phyloP scores from a whole-genome alignment of 2,797 vertebrate genomes.

The Phyllotis vaccarum region DNA sequence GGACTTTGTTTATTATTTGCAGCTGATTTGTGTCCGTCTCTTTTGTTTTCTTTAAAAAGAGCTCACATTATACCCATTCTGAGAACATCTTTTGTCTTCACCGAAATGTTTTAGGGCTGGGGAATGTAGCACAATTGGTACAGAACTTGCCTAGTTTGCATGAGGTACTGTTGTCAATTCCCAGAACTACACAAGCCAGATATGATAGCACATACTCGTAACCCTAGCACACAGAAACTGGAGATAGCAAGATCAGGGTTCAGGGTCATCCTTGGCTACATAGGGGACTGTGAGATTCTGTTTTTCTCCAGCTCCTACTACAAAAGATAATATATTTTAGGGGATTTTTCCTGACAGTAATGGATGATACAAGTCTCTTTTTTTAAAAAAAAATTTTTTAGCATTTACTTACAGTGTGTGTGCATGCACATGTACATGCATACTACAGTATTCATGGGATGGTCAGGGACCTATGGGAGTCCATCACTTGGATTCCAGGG shows the following conservation, averaged over 20 bases:
- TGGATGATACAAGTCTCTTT: neutral
- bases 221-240: neutral
- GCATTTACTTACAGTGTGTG: neutral
- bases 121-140: neutral
- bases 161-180: neutral
- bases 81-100: neutral
- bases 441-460: neutral
- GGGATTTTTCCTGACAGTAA: conserved; percentile 4
- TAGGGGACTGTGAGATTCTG: neutral
- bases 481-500: neutral
- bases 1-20: neutral
- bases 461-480: neutral
- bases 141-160: neutral
- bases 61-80: conserved; percentile 7
- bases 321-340: neutral
- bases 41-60: conserved; percentile 17
- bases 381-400: neutral
- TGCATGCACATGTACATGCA: neutral
- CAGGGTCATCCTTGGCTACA: neutral
- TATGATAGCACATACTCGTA: neutral
- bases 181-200: neutral
- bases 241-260: neutral
- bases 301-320: neutral
- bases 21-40: neutral
- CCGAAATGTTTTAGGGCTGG: neutral